Conservation (phyloP, 1,140 invertebrate species). For the Heliconius hewitsoni region DNA sequence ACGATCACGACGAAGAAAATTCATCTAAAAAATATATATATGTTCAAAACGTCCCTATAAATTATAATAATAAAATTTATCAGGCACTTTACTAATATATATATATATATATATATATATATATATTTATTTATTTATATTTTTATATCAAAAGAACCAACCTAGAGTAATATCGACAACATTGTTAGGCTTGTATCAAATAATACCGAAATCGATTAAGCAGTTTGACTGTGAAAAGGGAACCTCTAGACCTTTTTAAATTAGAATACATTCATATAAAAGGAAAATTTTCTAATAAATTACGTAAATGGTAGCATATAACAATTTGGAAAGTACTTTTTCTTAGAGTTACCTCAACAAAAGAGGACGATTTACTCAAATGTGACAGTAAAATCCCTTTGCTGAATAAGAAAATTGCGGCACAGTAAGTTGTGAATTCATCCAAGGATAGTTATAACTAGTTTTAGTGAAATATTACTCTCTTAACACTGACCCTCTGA, state of each 20-base stretch:
- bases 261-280: slow-evolving; percentile 1
- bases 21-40: too few species aligned
- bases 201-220: neutral
- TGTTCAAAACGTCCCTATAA: too few species aligned
- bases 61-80: neutral
- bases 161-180: neutral
- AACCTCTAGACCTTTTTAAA: slow-evolving; percentile 4
- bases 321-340: neutral
- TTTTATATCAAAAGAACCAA: neutral
- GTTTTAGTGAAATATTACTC: too few species aligned
- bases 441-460: neutral
- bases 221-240: neutral
- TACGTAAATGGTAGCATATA: slow-evolving; percentile 5
- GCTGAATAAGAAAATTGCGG: slow-evolving; percentile 8
- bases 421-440: neutral
- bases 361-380: slow-evolving; percentile 6
- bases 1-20: too few species aligned
- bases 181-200: neutral
- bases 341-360: neutral
- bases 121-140: neutral
- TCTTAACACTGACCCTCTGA: too few species aligned
- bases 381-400: slow-evolving; percentile 6
- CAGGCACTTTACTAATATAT: neutral
- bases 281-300: neutral
- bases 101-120: too few species aligned